These are phyloP conservation scores for Sanderia malayensis DNA, from an alignment of 30 jellyfish, hydroid and myxozoan species.

Conservation along the genomic window DNA sequence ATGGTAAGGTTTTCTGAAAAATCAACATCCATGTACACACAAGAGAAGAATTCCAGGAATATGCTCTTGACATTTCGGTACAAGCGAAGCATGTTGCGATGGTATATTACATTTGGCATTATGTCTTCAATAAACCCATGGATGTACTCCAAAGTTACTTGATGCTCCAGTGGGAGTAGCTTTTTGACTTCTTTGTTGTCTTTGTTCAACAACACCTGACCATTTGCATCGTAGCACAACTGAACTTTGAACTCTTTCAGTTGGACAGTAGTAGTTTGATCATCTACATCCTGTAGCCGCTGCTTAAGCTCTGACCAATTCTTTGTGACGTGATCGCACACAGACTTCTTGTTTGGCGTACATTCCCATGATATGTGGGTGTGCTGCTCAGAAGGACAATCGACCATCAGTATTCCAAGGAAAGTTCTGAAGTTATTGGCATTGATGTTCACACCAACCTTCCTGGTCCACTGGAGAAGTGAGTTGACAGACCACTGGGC, in stretches of 20 bases:
- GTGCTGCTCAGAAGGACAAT: neutral
- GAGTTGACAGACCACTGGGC: constrained; percentile 3
- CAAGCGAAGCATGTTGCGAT: constrained; percentile 11
- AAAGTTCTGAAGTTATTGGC: constrained; percentile 3
- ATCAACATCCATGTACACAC: constrained; percentile 5
- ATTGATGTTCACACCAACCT: neutral
- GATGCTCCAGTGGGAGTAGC: constrained; percentile 2
- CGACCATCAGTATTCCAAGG: neutral
- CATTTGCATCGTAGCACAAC: constrained; percentile 2
- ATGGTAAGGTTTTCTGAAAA: constrained; percentile 14
- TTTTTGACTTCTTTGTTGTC: neutral
- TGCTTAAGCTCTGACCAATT: neutral
- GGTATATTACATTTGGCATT: constrained; percentile 6
- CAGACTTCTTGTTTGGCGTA: neutral
- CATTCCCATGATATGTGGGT: constrained; percentile 10
- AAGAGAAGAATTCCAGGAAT: constrained; percentile 12
- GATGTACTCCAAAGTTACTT: constrained; percentile 2
- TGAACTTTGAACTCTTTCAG: neutral
- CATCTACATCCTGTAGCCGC: neutral
- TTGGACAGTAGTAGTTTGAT: neutral
- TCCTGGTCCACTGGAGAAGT: constrained; percentile 1
- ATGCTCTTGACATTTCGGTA: neutral
- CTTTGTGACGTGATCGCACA: neutral
- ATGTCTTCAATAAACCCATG: constrained; percentile 1
- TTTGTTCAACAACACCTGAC: constrained; percentile 3